Evolutionary conservation across 2,113 vertebrate species (phyloP), one percentile per base, ranked within the genome.

Genomic region (Sorex araneus): DNA sequence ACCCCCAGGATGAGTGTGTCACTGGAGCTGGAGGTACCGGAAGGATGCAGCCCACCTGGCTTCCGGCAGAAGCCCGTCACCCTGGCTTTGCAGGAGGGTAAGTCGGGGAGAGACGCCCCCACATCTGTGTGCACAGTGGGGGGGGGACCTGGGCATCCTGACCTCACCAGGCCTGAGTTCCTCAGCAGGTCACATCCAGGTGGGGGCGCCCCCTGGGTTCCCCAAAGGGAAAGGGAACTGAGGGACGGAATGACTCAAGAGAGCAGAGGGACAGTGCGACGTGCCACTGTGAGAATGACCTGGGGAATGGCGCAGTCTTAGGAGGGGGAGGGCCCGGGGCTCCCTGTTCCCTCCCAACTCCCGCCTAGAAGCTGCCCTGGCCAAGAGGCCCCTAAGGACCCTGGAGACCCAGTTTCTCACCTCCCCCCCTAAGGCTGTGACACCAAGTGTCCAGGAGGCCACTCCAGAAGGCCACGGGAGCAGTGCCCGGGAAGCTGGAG

Each of bases 51-150:
- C 71, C 96, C 92, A 0, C 99, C 99, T 11, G 98, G 98, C 93
- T 99, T 99, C 83, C 94, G 97, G 93, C 96, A 89, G 81, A 99
- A 98, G 96, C 98, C 98, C 3, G 19, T 97, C 6, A 96, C 97
- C 84, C 83, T 98, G 94, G 98, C 97, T 0, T 84, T 98, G 71
- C 97, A 98, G 23, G 98, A 99, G 97, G 99, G 98, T 99, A 95
- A 98, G 97, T 2, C 10, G 64, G 80, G 50, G n/a, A 13, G n/a
- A 45, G n/a, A 18, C 18, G 10, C 6, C 28, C 11, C 10, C 4
- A 13, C 32, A n/a, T 27, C 32, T 18, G 63, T 45, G 40, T 19
- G 16, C 16, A 27, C n/a, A 28, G 50, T 6, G 25, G 13, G 21
- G 25, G 13, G 21, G 21, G 34, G 57, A 10, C 27, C 10, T 28